Evolutionary conservation across 23 tunicate genomes (phyloP).

Genomic region (Trididemnum miniatum): DNA sequence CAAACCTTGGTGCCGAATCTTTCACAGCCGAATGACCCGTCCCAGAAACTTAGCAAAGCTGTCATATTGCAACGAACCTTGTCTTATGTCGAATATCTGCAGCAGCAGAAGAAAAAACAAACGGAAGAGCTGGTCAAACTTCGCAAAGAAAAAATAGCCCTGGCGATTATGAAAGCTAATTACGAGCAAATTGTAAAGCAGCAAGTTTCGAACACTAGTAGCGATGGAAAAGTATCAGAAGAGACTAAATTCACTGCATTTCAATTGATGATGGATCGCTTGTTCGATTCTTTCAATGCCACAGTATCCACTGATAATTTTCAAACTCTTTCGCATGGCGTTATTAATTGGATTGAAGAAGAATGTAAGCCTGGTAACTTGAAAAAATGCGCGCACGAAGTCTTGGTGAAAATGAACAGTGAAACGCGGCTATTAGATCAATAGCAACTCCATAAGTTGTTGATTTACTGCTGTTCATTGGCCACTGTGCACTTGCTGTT

Average conservation of each 20-base stretch:
- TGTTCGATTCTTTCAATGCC: constrained; percentile 68
- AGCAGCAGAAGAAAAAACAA: constrained; percentile 86
- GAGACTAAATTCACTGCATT: constrained; percentile 70
- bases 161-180: constrained; percentile 69
- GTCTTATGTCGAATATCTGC: constrained; percentile 75
- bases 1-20: constrained; percentile 70
- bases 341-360: constrained; percentile 90
- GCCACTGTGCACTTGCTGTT: no score
- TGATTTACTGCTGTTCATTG: no score
- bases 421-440: background rate
- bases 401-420: constrained; percentile 36
- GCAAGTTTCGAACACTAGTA: constrained; percentile 33
- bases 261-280: constrained; percentile 72
- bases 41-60: constrained; percentile 91
- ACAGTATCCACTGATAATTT: constrained; percentile 60
- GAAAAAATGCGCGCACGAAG: constrained; percentile 34
- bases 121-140: constrained; percentile 63
- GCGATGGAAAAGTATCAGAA: constrained; percentile 52
- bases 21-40: constrained; percentile 26
- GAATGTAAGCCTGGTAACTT: constrained; percentile 78
- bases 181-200: constrained; percentile 80
- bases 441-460: no score
- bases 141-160: constrained; percentile 64
- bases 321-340: constrained; percentile 71
- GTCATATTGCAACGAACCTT: constrained; percentile 75